These are phyloP conservation scores for Microctonus aethiopoides DNA, from an alignment of 2,888 invertebrate genomes.

Conservation along the genomic window DNA sequence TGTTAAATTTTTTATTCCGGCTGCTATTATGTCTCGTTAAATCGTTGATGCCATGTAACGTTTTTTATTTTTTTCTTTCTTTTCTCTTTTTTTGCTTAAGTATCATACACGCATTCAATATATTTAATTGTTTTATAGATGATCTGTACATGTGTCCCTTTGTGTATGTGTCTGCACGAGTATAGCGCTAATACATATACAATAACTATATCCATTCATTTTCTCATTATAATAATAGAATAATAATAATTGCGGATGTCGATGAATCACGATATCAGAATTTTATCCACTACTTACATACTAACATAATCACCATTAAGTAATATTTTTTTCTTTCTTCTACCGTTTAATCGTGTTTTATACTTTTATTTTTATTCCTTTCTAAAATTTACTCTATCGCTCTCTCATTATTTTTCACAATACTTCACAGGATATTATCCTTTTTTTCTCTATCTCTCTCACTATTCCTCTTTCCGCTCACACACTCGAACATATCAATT, in stretches of 20 bases:
- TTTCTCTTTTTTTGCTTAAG: neutral
- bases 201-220: slow-evolving; percentile 17
- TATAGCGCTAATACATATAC: slow-evolving; percentile 20
- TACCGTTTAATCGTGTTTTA: slow-evolving; percentile 22
- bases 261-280: slow-evolving; percentile 31
- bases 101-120: neutral
- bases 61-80: neutral
- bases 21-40: neutral
- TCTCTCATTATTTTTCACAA: neutral
- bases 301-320: slow-evolving; percentile 3
- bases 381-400: neutral
- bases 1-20: neutral
- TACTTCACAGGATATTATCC: neutral
- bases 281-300: slow-evolving; percentile 21
- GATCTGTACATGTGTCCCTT: slow-evolving; percentile 32
- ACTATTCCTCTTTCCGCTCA: slow-evolving; percentile 6
- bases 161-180: slow-evolving; percentile 53
- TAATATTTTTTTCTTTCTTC: slow-evolving; percentile 10
- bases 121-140: neutral
- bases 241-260: slow-evolving; percentile 35
- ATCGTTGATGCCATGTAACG: slow-evolving; percentile 19
- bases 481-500: neutral
- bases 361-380: slow-evolving; percentile 11
- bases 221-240: slow-evolving; percentile 19
- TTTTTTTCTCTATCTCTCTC: slow-evolving; percentile 16